phyloP scores from a whole-genome alignment of 2,888 invertebrate species.

The Epistrophe eligans region DNA sequence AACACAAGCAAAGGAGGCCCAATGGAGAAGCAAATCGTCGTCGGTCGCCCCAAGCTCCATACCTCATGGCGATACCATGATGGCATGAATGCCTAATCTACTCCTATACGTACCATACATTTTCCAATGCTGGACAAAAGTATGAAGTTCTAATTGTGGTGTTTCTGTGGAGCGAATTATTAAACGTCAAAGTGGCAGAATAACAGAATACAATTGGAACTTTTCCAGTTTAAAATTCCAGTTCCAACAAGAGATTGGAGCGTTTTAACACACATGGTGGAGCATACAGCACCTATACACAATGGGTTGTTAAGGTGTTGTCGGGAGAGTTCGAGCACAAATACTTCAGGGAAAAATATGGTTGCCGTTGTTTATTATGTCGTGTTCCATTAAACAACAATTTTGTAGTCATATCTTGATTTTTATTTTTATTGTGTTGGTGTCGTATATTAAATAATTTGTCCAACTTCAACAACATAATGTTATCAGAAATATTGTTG shows the following conservation, averaged over 20 bases:
- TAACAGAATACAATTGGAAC: constrained; percentile 5
- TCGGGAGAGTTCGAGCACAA: constrained; percentile 47
- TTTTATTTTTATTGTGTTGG: too few relatives aligned
- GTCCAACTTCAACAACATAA: too few relatives aligned
- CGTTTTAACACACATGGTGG: constrained; percentile 55
- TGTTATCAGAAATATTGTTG: too few relatives aligned
- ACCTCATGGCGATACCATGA: constrained; percentile 24
- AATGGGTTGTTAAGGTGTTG: constrained; percentile 48
- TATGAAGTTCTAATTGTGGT: constrained; percentile 12
- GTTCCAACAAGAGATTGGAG: constrained; percentile 53
- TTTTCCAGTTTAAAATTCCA: constrained; percentile 67
- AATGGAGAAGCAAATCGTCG: constrained; percentile 40
- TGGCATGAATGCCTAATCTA: constrained; percentile 5
- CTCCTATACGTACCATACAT: constrained; percentile 7
- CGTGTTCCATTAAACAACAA: too few relatives aligned
- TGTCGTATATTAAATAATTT: too few relatives aligned
- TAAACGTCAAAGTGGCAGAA: constrained; percentile 57
- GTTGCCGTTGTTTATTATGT: constrained; percentile 40
- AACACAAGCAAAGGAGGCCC: constrained; percentile 43
- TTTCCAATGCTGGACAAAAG: constrained; percentile 64
- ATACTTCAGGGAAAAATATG: constrained; percentile 21
- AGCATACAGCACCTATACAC: constrained; percentile 26
- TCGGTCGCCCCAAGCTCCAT: constrained; percentile 44
- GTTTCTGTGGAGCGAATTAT: constrained; percentile 43
- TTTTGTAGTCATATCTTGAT: too few relatives aligned